Conservation (phyloP, 2,888 invertebrate genomes). For the Mamestra brassicae region DNA sequence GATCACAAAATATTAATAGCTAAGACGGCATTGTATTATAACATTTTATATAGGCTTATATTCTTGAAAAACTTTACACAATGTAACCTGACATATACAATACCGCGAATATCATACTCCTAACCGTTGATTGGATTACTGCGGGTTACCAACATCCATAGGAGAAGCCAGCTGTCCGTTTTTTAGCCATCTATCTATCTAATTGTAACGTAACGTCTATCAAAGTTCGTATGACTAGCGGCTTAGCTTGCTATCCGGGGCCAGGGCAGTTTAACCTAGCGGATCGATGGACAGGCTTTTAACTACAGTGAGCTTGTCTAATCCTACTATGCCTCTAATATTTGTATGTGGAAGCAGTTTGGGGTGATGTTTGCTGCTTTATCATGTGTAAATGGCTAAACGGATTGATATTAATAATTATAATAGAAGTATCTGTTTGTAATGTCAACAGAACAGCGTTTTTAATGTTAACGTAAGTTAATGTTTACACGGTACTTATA, state of each 20-base stretch:
- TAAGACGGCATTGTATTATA: too few species aligned
- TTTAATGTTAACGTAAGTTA: too few species aligned
- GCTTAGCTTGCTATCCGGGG: constrained; percentile 49
- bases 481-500: too few species aligned
- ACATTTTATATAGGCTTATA: neutral
- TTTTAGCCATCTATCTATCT: constrained; percentile 16
- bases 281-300: constrained; percentile 30
- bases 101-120: neutral
- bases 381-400: neutral
- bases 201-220: constrained; percentile 23
- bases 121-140: constrained; percentile 12
- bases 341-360: neutral
- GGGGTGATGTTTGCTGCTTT: neutral
- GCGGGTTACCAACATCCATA: neutral
- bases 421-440: too few species aligned
- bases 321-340: constrained; percentile 1
- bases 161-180: neutral
- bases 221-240: constrained; percentile 45
- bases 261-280: constrained; percentile 29
- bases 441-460: too few species aligned
- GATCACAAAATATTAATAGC: too few species aligned
- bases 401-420: neutral
- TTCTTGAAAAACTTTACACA: neutral
- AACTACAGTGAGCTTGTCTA: constrained; percentile 7
- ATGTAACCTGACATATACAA: neutral